Base-by-base conservation (phyloP, 2,113 vertebrate species). In the Rhadina sibilatrix region DNA sequence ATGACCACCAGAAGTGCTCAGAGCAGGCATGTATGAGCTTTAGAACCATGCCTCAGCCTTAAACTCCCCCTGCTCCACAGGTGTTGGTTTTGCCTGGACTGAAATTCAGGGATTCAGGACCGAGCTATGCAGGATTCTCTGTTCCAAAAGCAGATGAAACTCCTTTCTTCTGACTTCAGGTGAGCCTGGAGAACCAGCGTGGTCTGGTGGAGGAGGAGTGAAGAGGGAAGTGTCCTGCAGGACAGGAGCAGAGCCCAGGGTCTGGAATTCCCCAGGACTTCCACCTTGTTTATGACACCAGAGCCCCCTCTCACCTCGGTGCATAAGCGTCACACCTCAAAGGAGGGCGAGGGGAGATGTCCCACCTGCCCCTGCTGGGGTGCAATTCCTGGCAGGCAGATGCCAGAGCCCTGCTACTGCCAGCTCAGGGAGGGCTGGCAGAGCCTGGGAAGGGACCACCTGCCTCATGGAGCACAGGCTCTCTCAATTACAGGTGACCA, bases 401-500 rank as follows among this genome's bases (percentile, higher is more conserved):
- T 17, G 75, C 61, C 64, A 56, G 69, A 92, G 37, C 56, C 38
- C 60, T 53, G 89, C 83, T 87, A 21, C 95, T 79, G 75, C 54
- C 27, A 13, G 83, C 17, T 6, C 71, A 74, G 68, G 79, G 79
- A 83, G 66, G 63, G 68, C 64, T 82, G 91, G 11, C 46, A 42
- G 38, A 46, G 30, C 35, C 5, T 1, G 31, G 69, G 57, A 4
- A 89, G 38, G 60, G 86, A 70, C 94, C 95, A 81, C 94, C 90
- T 93, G 94, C 93, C 59, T 37, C 80, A 11, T 8, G 1, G 10
- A 81, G 80, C 27, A 19, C 94, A 93, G 83, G 83, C 94, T 0
- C 82, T 46, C 18, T 2, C 76, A 87, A 81, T 95, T 94, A 47
- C 95, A 96, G 94, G 95, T 95, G 95, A 96, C 89, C 91, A 47